phyloP scores from a whole-genome alignment of 2,888 invertebrate genomes.

The Alcis repandata region DNA sequence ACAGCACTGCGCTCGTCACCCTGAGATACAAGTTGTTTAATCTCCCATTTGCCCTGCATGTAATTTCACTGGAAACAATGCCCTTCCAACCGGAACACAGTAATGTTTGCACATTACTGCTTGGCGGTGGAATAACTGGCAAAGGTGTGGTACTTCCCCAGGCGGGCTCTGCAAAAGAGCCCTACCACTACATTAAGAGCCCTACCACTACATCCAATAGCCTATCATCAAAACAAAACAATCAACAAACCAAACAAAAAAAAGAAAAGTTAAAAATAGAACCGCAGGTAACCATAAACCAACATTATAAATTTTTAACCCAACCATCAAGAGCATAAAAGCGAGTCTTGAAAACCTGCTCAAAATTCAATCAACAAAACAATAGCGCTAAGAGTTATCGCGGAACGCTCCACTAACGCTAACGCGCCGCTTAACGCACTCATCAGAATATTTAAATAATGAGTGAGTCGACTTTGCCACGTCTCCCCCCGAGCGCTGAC shows the following conservation, averaged over 20 bases:
- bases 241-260: no score
- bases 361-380: conserved; percentile 79
- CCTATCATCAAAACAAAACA: not conserved
- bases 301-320: conserved; percentile 9
- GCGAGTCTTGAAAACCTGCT: conserved; percentile 45
- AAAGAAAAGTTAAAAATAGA: conserved; percentile 9
- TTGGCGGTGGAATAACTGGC: no score
- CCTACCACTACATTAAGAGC: no score
- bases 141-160: no score
- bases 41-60: no score
- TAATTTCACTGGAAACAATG: no score
- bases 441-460: conserved; percentile 84
- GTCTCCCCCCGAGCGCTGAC: conserved; percentile 49
- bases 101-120: no score
- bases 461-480: conserved; percentile 58
- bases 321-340: conserved; percentile 22
- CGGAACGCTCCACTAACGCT: conserved; percentile 71
- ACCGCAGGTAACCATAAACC: conserved; percentile 10
- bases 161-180: no score
- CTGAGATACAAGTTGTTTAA: no score
- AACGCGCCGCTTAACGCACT: conserved; percentile 76
- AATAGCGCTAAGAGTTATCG: conserved; percentile 74
- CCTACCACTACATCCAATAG: no score
- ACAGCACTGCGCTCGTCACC: no score
- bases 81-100: no score